Evolutionary conservation across 2,797 vertebrate genomes (phyloP), one percentile per base, ranked within the genome.

Genomic region (Emys orbicularis): DNA sequence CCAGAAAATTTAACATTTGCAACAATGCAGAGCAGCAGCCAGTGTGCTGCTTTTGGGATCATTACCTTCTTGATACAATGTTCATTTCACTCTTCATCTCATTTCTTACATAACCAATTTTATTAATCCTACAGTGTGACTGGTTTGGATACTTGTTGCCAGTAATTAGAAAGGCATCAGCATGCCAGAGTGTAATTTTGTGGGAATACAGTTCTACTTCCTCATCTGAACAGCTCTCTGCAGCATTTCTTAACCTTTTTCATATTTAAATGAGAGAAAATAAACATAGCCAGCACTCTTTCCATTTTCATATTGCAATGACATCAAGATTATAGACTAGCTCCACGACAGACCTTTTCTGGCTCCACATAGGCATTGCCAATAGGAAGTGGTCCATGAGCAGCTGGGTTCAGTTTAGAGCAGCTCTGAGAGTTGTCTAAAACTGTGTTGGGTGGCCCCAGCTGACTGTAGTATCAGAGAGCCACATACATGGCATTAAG

Each of bases 131-230:
- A 10, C 59, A 95, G 88, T 88, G 80, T 31, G 90, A 94, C 37
- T 81, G 93, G 13, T 77, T 97, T 96, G 92, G 95, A 87, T 68
- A 82, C 47, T 90, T 79, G 56, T 89, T 97, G 85, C 76, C 88
- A 92, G 90, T 92, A 97, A 96, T 96, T 97, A 95, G 76, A 91
- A 89, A 95, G 87, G n/a, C 88, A 82, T 77, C 59, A 93, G 57
- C 29, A 68, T 37, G n/a, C 12, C 8, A 19, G 90, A 95, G 68
- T 92, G 49, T 79, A 87, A 90, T 94, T 93, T 92, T 74, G 79
- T 31, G 53, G 56, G 86, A 77, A 47, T 68, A 54, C 1, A 6
- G 47, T 88, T 95, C 83, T 83, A 89, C 56, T 81, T 84, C 23
- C 83, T 81, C 37, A 59, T 84, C 74, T 44, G 68, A 92, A n/a